phyloP scores from a whole-genome alignment of 1,140 invertebrate species.

The Magallana angulata region DNA sequence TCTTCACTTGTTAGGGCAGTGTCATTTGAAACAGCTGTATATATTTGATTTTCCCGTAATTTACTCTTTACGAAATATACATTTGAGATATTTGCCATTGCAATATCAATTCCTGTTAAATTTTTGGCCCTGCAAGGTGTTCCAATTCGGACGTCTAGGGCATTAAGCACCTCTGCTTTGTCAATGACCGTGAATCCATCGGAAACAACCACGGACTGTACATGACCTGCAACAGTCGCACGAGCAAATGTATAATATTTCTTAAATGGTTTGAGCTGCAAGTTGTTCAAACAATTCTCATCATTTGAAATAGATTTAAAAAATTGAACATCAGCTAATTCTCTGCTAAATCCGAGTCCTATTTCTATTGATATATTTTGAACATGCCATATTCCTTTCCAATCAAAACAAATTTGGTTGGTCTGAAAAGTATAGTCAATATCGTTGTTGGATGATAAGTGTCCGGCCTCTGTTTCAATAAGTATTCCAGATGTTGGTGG shows the following conservation, averaged over 20 bases:
- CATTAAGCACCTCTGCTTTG: background rate
- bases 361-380: constrained; percentile 52
- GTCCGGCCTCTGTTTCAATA: constrained; percentile 46
- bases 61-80: background rate
- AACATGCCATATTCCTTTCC: constrained; percentile 61
- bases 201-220: constrained; percentile 19
- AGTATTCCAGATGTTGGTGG: constrained; percentile 56
- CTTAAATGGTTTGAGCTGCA: background rate
- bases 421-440: constrained; percentile 52
- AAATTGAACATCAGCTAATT: constrained; percentile 44
- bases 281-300: background rate
- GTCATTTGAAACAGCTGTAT: background rate
- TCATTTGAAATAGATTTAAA: constrained; percentile 32
- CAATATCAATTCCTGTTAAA: background rate
- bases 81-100: background rate
- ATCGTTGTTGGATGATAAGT: constrained; percentile 16
- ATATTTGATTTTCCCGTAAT: background rate
- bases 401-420: constrained; percentile 52
- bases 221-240: constrained; percentile 10
- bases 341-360: constrained; percentile 55
- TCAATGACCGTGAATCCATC: constrained; percentile 44
- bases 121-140: background rate
- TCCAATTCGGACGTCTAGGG: constrained; percentile 26
- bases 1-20: background rate
- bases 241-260: background rate